Conservation (phyloP, 1,140 invertebrate genomes). For the Eulimnadia texana region DNA sequence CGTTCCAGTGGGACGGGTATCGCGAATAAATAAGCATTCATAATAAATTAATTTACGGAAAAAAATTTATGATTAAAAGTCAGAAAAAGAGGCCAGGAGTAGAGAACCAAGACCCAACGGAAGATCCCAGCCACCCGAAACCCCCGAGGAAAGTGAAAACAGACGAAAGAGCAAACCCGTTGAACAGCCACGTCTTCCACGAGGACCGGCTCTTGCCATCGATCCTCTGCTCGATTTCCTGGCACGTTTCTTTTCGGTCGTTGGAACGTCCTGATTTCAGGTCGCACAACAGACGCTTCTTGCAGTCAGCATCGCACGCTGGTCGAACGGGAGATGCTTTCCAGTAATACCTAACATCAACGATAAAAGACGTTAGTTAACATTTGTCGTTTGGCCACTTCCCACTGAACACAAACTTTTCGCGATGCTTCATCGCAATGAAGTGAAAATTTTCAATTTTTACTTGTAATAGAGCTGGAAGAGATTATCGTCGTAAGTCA, state of each 20-base stretch:
- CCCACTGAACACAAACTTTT: too few relatives aligned
- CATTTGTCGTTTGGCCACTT: neutral
- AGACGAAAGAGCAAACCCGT: conserved; percentile 15
- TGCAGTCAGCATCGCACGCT: conserved; percentile 62
- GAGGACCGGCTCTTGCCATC: conserved; percentile 14
- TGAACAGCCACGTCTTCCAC: conserved; percentile 17
- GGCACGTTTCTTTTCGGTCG: conserved; percentile 63
- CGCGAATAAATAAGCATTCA: neutral
- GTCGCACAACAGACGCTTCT: conserved; percentile 69
- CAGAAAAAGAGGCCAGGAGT: conserved; percentile 4
- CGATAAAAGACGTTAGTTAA: conserved; percentile 12
- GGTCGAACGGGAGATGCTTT: conserved; percentile 69
- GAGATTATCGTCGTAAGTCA: conserved; percentile 64
- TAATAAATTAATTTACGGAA: neutral
- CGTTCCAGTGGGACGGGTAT: neutral
- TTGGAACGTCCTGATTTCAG: conserved; percentile 69
- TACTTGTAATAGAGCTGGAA: conserved; percentile 84
- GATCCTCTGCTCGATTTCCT: conserved; percentile 17
- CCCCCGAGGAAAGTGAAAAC: conserved; percentile 16
- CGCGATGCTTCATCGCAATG: conserved; percentile 1
- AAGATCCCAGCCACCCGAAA: conserved; percentile 16
- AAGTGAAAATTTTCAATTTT: conserved; percentile 20
- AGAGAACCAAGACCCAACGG: conserved; percentile 15
- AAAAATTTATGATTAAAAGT: neutral
- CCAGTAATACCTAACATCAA: conserved; percentile 55